Evolutionary conservation across 1,140 invertebrate genomes (phyloP).

Genomic region (Drosophila paulistorum): DNA sequence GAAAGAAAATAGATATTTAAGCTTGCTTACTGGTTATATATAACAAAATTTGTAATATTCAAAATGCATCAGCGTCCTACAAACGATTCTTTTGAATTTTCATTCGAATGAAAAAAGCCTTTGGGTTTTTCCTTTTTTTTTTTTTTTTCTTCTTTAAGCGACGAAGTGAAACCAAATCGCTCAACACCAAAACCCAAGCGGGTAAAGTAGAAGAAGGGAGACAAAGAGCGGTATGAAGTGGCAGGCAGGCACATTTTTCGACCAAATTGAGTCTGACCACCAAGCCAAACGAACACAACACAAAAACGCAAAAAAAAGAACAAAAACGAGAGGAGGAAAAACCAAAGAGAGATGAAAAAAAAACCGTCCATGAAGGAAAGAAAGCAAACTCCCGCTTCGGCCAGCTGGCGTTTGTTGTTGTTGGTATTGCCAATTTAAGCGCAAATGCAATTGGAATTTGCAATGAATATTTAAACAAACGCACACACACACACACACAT

Average conservation of each 20-base stretch:
- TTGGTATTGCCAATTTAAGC: slow-evolving; percentile 75
- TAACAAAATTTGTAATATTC: neutral
- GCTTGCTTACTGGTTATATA: neutral
- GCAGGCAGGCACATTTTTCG: slow-evolving; percentile 33
- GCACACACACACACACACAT: slow-evolving; percentile 29
- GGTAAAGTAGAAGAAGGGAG: neutral
- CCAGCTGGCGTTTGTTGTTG: slow-evolving; percentile 39
- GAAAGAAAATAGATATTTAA: neutral
- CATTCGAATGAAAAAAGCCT: neutral
- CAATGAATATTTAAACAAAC: slow-evolving; percentile 75
- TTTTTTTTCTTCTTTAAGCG: neutral
- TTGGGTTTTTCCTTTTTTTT: neutral
- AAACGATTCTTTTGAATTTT: slow-evolving; percentile 9
- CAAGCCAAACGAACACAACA: slow-evolving; percentile 19
- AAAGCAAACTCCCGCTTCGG: slow-evolving; percentile 41
- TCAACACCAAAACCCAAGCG: slow-evolving; percentile 4
- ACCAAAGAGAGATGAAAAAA: slow-evolving; percentile 10
- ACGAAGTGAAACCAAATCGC: slow-evolving; percentile 6
- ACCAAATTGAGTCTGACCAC: slow-evolving; percentile 55
- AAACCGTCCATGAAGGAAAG: slow-evolving; percentile 9
- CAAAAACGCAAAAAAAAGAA: slow-evolving; percentile 7
- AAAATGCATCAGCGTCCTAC: neutral
- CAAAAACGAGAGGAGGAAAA: neutral
- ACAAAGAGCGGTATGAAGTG: neutral
- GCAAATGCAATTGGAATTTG: slow-evolving; percentile 75